Percentiles rank a stretch among this genome's conserved stretches.
phyloP scores from a whole-genome alignment of 2,888 invertebrate species.

The Xylocampa areola region DNA sequence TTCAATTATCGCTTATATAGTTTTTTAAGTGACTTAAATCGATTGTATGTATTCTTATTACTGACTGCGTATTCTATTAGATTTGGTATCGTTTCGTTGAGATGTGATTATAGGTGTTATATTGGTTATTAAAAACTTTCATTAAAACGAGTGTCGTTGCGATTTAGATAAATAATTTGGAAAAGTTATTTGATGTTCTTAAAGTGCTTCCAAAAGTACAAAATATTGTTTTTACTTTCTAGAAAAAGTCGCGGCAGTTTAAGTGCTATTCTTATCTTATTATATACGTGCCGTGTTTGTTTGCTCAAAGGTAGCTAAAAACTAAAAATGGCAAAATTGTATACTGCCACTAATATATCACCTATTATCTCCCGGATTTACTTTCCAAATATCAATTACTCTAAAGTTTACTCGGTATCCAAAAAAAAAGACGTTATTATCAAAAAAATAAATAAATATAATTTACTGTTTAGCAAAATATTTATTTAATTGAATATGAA shows the following conservation, averaged over 20 bases:
- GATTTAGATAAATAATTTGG: constrained; percentile 26
- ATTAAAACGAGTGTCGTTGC: constrained; percentile 19
- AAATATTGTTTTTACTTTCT: constrained; percentile 20
- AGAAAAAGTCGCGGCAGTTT: constrained; percentile 19
- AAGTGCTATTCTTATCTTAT: constrained; percentile 16
- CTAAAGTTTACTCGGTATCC: constrained; percentile 28
- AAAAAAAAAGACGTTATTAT: constrained; percentile 24
- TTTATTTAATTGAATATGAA: no score
- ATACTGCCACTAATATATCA: constrained; percentile 53
- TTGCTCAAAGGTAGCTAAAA: constrained; percentile 54
- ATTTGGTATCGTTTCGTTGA: constrained; percentile 46
- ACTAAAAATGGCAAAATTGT: constrained; percentile 16
- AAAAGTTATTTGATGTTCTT: constrained; percentile 41
- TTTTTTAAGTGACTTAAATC: constrained; percentile 29
- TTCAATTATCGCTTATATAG: constrained; percentile 38
- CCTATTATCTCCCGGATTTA: constrained; percentile 48
- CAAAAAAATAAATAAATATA: constrained; percentile 37
- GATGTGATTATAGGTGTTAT: constrained; percentile 73
- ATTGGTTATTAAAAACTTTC: constrained; percentile 65
- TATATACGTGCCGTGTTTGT: constrained; percentile 38
- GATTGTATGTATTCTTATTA: constrained; percentile 35
- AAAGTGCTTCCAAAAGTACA: constrained; percentile 59
- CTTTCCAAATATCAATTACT: constrained; percentile 35
- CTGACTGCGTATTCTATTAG: constrained; percentile 41
- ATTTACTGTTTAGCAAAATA: constrained; percentile 23